Percentiles rank a stretch among this genome's conserved stretches.
Evolutionary conservation across 2,888 invertebrate species (phyloP).

Genomic region (Diarsia rubi): DNA sequence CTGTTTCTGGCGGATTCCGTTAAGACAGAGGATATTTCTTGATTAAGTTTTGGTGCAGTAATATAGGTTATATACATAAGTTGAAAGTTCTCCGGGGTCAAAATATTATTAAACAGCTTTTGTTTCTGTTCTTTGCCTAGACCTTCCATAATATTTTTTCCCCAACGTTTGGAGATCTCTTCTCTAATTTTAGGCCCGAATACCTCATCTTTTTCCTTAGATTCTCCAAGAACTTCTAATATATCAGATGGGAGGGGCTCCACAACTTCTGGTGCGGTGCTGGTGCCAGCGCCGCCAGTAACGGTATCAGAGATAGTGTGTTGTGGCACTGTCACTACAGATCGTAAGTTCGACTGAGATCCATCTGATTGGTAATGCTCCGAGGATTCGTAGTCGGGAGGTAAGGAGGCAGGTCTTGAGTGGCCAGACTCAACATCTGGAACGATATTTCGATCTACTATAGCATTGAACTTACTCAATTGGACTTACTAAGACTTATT

Average conservation of each 20-base stretch:
- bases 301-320: too few relatives aligned
- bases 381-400: neutral
- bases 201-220: neutral
- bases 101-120: neutral
- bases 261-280: too few relatives aligned
- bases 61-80: too few relatives aligned
- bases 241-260: neutral
- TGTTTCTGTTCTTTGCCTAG: neutral
- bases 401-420: neutral
- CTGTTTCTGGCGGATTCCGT: neutral
- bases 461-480: neutral
- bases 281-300: too few relatives aligned
- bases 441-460: neutral
- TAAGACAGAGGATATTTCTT: neutral
- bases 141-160: too few relatives aligned
- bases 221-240: neutral
- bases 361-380: neutral
- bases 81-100: neutral
- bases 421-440: neutral
- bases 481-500: too few relatives aligned
- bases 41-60: neutral
- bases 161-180: neutral
- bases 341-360: too few relatives aligned
- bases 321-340: too few relatives aligned
- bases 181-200: neutral